Percentiles rank a stretch among this genome's conserved stretches.
phyloP scores from a whole-genome alignment of 1,140 invertebrate genomes.

The Lithobius niger region DNA sequence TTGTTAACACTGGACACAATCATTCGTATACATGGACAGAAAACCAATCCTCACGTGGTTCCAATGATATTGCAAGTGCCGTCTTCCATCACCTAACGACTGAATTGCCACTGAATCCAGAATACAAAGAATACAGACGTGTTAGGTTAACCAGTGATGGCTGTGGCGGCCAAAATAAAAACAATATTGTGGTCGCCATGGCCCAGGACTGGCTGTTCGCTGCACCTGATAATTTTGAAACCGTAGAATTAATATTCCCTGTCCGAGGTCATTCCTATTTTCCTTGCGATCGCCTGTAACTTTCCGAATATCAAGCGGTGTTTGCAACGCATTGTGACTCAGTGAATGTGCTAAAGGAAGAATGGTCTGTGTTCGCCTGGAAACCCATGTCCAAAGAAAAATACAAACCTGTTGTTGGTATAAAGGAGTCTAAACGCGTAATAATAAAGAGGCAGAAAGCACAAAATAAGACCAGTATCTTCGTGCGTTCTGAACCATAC shows the following conservation, averaged over 20 bases:
- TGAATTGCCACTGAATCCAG: background rate
- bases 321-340: no score
- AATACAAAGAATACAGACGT: background rate
- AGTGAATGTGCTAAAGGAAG: background rate
- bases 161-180: conserved; percentile 14
- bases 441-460: background rate
- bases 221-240: background rate
- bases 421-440: background rate
- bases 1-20: background rate
- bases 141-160: conserved; percentile 6
- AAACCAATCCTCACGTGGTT: background rate
- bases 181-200: conserved; percentile 1
- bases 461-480: background rate
- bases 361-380: background rate
- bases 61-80: background rate
- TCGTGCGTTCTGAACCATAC: background rate
- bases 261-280: background rate
- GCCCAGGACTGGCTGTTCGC: background rate
- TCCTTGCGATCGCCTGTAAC: background rate
- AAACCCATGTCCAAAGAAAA: background rate
- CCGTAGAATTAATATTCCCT: background rate
- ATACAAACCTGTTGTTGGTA: background rate
- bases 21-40: background rate
- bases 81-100: background rate
- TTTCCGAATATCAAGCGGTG: background rate